These are phyloP conservation scores for Eudasyphora cyanicolor DNA, from an alignment of 2,888 invertebrate species.

Conservation along the genomic window DNA sequence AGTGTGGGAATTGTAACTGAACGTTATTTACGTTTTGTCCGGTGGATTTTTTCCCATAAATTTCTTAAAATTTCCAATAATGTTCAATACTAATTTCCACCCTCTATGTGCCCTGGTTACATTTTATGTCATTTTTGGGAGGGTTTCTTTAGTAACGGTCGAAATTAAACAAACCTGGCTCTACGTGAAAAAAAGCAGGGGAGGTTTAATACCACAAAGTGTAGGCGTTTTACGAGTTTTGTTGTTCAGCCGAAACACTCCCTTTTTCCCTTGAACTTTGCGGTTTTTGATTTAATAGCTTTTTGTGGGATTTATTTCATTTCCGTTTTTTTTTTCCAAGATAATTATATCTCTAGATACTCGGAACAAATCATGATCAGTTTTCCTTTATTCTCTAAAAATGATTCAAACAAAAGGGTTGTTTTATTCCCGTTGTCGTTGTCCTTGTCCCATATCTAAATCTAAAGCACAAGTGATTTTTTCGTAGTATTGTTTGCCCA, in stretches of 20 bases:
- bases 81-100: constrained; percentile 7
- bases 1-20: constrained; percentile 18
- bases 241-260: constrained; percentile 40
- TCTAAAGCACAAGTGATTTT: constrained; percentile 61
- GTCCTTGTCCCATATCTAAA: constrained; percentile 4
- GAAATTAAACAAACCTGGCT: constrained; percentile 33
- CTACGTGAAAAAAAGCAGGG: too few species aligned
- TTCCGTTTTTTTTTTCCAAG: constrained; percentile 52
- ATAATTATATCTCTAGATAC: too few species aligned
- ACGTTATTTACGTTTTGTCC: background rate
- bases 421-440: constrained; percentile 35
- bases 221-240: constrained; percentile 45
- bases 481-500: background rate
- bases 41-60: background rate
- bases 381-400: background rate
- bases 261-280: constrained; percentile 46
- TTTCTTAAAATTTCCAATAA: background rate
- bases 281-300: constrained; percentile 53
- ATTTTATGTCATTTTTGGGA: background rate
- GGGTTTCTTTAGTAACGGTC: constrained; percentile 29
- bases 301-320: constrained; percentile 53
- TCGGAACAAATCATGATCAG: background rate
- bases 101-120: background rate
- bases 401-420: constrained; percentile 50
- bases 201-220: constrained; percentile 31